These are phyloP conservation scores for Cephalophus harveyi DNA, from an alignment of 2,113 vertebrate genomes.

Conservation along the genomic window DNA sequence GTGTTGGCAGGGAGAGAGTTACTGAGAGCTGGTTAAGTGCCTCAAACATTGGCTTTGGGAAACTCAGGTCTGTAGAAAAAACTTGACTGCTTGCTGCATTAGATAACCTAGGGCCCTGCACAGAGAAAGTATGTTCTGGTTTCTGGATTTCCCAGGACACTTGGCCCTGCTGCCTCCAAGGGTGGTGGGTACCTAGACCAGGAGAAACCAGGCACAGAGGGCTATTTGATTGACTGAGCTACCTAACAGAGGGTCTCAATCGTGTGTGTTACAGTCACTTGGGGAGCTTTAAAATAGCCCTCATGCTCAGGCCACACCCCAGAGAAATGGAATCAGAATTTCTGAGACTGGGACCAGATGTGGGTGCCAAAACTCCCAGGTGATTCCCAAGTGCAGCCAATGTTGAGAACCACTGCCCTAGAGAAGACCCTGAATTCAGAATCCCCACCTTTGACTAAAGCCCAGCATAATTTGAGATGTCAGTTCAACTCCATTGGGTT, in stretches of 20 bases:
- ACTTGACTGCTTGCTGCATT: background rate
- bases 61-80: background rate
- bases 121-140: background rate
- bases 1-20: background rate
- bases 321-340: background rate
- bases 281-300: background rate
- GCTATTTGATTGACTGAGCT: conserved; percentile 3
- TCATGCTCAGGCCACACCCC: background rate
- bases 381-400: background rate
- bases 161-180: background rate
- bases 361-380: background rate
- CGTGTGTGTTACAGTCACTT: background rate
- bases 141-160: background rate
- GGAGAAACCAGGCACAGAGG: background rate
- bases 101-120: background rate
- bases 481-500: background rate
- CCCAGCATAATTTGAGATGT: background rate
- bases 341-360: background rate
- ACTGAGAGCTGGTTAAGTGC: background rate
- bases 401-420: background rate
- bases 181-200: conserved; percentile 32
- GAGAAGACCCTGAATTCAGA: background rate
- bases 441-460: conserved; percentile 18
- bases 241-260: background rate
- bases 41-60: background rate